A percentile compares a stretch with the other conserved stretches of the same genome.
phyloP scores from a whole-genome alignment of 2,113 vertebrate genomes.

The Platichthys flesus region DNA sequence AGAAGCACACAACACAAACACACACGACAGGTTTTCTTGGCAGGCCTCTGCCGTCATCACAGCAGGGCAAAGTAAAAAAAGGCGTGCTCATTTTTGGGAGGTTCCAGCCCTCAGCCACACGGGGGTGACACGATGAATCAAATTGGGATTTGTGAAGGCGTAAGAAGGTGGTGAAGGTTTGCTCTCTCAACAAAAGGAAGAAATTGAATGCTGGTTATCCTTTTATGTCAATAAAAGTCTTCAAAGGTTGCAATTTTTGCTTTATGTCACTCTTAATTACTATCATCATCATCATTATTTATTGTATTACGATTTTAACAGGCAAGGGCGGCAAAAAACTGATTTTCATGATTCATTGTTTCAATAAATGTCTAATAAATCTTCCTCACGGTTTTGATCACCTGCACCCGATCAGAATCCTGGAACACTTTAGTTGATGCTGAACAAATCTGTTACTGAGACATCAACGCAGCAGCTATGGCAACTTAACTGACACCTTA shows the following conservation, averaged over 20 bases:
- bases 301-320: not conserved
- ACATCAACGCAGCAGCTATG: too few relatives aligned
- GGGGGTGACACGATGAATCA: conserved; percentile 12
- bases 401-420: too few relatives aligned
- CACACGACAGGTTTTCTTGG: conserved; percentile 55
- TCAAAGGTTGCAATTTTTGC: not conserved
- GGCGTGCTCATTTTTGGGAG: not conserved
- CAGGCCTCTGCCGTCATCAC: conserved; percentile 28
- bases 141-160: not conserved
- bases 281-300: not conserved
- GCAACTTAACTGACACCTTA: too few relatives aligned
- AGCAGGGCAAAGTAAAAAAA: conserved; percentile 9
- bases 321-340: not conserved
- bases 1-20: conserved; percentile 52
- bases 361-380: too few relatives aligned
- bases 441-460: too few relatives aligned
- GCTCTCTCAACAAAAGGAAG: conserved; percentile 10
- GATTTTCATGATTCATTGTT: too few relatives aligned
- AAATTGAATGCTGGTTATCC: not conserved
- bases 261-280: not conserved
- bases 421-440: too few relatives aligned
- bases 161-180: conserved; percentile 25
- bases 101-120: not conserved
- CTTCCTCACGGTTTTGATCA: too few relatives aligned
- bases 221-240: not conserved